phyloP scores from a whole-genome alignment of 2,113 vertebrate species.

The Naja naja region DNA sequence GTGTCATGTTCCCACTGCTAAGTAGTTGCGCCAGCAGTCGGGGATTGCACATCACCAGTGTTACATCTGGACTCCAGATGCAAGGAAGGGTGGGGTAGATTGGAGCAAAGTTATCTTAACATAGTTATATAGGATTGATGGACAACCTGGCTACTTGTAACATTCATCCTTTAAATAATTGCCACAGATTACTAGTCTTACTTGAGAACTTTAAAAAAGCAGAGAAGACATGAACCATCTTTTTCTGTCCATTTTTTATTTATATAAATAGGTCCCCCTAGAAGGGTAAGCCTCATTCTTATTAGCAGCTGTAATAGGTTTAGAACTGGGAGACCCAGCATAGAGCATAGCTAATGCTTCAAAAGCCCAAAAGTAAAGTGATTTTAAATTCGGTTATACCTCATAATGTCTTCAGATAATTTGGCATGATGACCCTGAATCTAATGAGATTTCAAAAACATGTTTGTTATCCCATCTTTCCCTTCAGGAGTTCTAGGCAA shows the following conservation, averaged over 20 bases:
- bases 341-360: not conserved
- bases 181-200: not conserved
- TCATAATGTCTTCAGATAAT: not conserved
- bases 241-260: not conserved
- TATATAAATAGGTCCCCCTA: not conserved
- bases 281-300: not conserved
- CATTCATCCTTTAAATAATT: not conserved
- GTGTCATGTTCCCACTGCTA: slow-evolving; percentile 40
- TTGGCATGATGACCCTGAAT: not conserved
- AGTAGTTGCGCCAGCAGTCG: slow-evolving; percentile 18
- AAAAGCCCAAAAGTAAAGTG: not conserved
- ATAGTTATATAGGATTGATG: not conserved
- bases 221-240: not conserved
- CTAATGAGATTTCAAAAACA: not conserved
- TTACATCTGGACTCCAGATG: slow-evolving; percentile 40
- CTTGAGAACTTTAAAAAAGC: not conserved
- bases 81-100: not conserved
- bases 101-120: not conserved
- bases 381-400: not conserved
- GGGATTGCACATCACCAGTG: not conserved
- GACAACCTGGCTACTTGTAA: not conserved
- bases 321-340: not conserved
- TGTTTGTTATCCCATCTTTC: not conserved
- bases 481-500: not conserved
- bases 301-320: not conserved